A percentile compares a stretch with the other conserved stretches of the same genome.
Evolutionary conservation across 92 coral and sea anemone genomes (phyloP).

Genomic region (Bergia puertoricense): DNA sequence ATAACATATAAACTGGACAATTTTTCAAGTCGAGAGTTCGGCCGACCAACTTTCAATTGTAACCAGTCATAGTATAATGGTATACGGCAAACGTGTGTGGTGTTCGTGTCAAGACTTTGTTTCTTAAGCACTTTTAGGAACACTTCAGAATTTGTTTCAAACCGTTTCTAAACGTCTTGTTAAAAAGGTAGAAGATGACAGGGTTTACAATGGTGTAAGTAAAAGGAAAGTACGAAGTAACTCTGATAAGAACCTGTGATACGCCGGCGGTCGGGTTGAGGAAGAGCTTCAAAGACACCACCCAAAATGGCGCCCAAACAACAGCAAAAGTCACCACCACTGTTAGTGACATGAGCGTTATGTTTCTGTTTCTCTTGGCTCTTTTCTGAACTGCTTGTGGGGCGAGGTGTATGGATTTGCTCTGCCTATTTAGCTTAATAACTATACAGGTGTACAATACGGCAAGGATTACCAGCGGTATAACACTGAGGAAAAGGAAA

Average conservation of each 20-base stretch:
- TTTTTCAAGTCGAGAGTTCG: no score
- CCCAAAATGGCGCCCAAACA: conserved; percentile 43
- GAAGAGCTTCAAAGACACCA: not conserved
- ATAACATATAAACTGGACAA: no score
- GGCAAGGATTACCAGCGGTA: not conserved
- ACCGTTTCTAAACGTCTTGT: conserved; percentile 9
- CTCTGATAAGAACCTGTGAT: not conserved
- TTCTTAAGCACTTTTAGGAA: not conserved
- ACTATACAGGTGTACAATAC: conserved; percentile 11
- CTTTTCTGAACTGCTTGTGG: conserved; percentile 15
- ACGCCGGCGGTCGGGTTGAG: not conserved
- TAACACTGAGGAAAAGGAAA: not conserved
- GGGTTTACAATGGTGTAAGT: conserved; percentile 26
- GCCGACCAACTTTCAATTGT: no score
- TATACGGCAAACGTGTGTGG: no score
- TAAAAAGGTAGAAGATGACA: conserved; percentile 14
- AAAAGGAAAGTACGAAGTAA: not conserved
- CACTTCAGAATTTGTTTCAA: not conserved
- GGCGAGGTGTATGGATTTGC: conserved; percentile 9
- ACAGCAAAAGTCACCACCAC: conserved; percentile 4
- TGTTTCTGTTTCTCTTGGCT: not conserved
- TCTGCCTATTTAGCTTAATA: not conserved
- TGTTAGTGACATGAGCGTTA: conserved; percentile 27
- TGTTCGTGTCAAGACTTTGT: no score
- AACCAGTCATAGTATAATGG: no score